phyloP scores from a whole-genome alignment of 2,113 vertebrate species.

The Puntigrus tetrazona region DNA sequence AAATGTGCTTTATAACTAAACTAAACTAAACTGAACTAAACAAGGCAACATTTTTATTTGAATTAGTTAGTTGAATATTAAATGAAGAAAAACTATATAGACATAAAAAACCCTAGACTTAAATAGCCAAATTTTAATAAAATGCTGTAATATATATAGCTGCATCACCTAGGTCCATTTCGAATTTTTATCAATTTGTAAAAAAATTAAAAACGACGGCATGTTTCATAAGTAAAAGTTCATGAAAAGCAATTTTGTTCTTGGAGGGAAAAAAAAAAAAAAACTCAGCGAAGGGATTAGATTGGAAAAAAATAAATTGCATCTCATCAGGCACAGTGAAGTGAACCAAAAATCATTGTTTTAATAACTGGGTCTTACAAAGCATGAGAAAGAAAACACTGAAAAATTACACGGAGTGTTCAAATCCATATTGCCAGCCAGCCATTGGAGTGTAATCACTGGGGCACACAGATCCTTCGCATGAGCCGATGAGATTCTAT shows the following conservation, averaged over 20 bases:
- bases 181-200: neutral
- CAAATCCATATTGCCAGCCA: slow-evolving; percentile 53
- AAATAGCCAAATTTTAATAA: neutral
- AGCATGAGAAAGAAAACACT: slow-evolving; percentile 52
- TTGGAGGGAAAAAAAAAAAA: neutral
- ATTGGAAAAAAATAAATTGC: slow-evolving; percentile 15
- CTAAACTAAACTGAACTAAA: no score
- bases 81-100: no score
- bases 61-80: no score
- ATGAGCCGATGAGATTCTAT: slow-evolving; percentile 5
- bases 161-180: neutral
- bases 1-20: no score
- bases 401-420: slow-evolving; percentile 34
- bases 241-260: neutral
- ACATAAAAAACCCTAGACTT: no score
- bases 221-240: slow-evolving; percentile 16
- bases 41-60: no score
- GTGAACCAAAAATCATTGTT: slow-evolving; percentile 51
- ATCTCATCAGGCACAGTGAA: slow-evolving; percentile 38
- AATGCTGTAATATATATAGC: neutral
- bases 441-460: slow-evolving; percentile 33
- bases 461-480: slow-evolving; percentile 39
- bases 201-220: neutral
- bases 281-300: slow-evolving; percentile 15
- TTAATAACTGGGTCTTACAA: slow-evolving; percentile 54